Conservation (phyloP, 1,140 invertebrate species). For the Habropoda laboriosa region DNA sequence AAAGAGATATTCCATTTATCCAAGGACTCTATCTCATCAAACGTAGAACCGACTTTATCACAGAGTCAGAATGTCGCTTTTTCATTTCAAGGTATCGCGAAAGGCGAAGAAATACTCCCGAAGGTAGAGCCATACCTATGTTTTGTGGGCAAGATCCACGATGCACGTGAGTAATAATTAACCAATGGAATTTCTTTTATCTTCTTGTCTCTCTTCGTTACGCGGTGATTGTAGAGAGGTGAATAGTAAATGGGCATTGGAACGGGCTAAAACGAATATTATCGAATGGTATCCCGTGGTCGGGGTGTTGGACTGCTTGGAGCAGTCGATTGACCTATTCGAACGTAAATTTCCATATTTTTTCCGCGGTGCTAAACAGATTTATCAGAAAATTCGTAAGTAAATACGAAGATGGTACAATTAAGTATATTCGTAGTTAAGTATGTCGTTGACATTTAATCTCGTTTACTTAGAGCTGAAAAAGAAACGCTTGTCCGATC, state of each 20-base stretch:
- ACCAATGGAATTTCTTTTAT: background rate
- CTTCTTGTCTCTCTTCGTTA: background rate
- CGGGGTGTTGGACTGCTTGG: constrained; percentile 85
- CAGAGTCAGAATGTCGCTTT: too few relatives aligned
- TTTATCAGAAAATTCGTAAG: constrained; percentile 84
- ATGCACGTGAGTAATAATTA: constrained; percentile 82
- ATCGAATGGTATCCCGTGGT: constrained; percentile 86
- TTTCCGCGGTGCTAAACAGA: constrained; percentile 82
- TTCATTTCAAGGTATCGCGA: constrained; percentile 62
- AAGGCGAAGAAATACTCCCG: constrained; percentile 59
- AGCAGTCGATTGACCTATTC: constrained; percentile 83
- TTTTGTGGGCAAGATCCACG: constrained; percentile 86
- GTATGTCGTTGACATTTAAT: too few relatives aligned
- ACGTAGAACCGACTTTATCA: too few relatives aligned
- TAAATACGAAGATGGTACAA: constrained; percentile 27
- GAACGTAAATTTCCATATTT: constrained; percentile 84
- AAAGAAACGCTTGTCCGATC: constrained; percentile 22
- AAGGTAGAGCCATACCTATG: constrained; percentile 82
- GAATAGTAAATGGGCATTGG: constrained; percentile 85
- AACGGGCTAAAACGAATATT: constrained; percentile 85
- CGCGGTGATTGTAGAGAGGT: constrained; percentile 79
- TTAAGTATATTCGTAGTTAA: too few relatives aligned
- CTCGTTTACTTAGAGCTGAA: constrained; percentile 62
- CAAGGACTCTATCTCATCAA: too few relatives aligned
- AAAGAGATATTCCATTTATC: too few relatives aligned